Evolutionary conservation across 2,888 invertebrate species (phyloP).

Genomic region (Rosalia funebris): DNA sequence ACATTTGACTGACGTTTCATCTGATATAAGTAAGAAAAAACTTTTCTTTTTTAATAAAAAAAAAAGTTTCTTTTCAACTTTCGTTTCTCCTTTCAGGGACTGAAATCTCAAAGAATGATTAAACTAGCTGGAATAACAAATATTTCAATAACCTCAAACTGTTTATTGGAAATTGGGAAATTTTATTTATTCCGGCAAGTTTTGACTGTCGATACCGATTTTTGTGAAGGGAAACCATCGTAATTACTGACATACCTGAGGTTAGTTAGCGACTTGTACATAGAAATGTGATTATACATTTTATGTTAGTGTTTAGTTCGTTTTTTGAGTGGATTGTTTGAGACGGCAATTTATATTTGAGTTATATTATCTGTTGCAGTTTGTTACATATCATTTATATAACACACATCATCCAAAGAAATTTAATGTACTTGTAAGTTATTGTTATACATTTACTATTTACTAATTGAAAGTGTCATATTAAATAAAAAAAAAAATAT

Average conservation of each 20-base stretch:
- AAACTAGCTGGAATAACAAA: too few relatives aligned
- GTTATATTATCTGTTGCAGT: slow-evolving; percentile 29
- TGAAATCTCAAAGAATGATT: too few relatives aligned
- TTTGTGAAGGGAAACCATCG: too few relatives aligned
- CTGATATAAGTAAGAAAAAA: too few relatives aligned
- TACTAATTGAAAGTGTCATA: slow-evolving; percentile 43
- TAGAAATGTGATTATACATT: slow-evolving; percentile 18
- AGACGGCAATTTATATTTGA: slow-evolving; percentile 14
- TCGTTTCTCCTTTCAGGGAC: too few relatives aligned
- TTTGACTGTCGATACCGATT: too few relatives aligned
- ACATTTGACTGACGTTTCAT: too few relatives aligned
- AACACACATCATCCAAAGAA: slow-evolving; percentile 39
- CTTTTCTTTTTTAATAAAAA: not conserved
- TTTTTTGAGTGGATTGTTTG: slow-evolving; percentile 29
- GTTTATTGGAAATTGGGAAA: too few relatives aligned
- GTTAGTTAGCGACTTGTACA: slow-evolving; percentile 16
- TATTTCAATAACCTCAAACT: too few relatives aligned
- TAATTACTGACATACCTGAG: slow-evolving; percentile 21
- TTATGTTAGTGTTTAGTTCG: not conserved
- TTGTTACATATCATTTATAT: slow-evolving; percentile 37
- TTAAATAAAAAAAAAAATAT: slow-evolving; percentile 30
- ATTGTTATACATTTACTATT: slow-evolving; percentile 36
- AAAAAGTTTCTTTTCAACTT: not conserved
- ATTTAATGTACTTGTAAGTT: slow-evolving; percentile 34
- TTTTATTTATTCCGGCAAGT: too few relatives aligned